Conservation (phyloP, 2,888 invertebrate species). For the Torymus auratus region DNA sequence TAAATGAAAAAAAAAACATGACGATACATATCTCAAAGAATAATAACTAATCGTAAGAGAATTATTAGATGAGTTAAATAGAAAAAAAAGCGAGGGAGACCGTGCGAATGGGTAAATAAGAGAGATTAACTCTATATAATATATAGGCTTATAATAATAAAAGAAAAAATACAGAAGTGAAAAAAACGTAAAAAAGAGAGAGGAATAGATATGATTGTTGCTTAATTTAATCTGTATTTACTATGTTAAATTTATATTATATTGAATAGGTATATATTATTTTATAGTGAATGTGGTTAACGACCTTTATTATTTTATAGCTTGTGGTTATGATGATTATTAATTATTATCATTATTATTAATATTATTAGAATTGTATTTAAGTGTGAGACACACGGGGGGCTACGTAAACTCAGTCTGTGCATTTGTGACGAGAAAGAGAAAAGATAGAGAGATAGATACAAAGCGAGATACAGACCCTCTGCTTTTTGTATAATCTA, state of each 20-base stretch:
- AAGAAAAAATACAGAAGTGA: constrained; percentile 39
- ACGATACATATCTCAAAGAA: constrained; percentile 77
- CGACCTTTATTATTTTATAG: constrained; percentile 63
- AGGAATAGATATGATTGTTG: constrained; percentile 70
- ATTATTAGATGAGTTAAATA: constrained; percentile 63
- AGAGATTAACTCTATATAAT: constrained; percentile 58
- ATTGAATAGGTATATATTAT: constrained; percentile 74
- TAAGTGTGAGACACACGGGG: constrained; percentile 55
- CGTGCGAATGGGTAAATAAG: constrained; percentile 54
- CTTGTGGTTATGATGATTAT: constrained; percentile 59
- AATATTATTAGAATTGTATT: constrained; percentile 69
- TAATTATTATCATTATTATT: constrained; percentile 56
- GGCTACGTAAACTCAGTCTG: constrained; percentile 29
- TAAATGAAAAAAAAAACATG: constrained; percentile 65
- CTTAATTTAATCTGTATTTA: constrained; percentile 76
- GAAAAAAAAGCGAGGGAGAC: constrained; percentile 25
- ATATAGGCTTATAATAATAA: constrained; percentile 52
- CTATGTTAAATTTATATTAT: constrained; percentile 75
- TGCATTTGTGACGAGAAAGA: constrained; percentile 13
- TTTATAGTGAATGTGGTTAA: constrained; percentile 61
- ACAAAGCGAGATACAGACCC: constrained; percentile 46
- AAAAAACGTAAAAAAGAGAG: constrained; percentile 50
- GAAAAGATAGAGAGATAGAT: constrained; percentile 51
- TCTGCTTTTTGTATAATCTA: constrained; percentile 56
- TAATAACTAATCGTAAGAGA: constrained; percentile 76